Percentiles rank a stretch among this genome's conserved stretches.
phyloP scores from a whole-genome alignment of 2,797 vertebrate species.

The Otus scops region DNA sequence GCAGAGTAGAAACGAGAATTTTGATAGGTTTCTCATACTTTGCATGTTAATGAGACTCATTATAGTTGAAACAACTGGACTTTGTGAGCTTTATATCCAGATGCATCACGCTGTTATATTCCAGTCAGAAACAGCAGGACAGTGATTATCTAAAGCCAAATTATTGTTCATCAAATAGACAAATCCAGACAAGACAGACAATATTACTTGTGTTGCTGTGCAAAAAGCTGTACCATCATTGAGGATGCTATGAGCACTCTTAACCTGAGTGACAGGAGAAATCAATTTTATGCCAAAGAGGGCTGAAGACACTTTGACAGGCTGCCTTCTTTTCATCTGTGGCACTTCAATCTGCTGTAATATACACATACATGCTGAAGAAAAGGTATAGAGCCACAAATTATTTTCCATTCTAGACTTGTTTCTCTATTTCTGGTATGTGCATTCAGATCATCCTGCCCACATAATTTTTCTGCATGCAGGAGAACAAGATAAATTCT shows the following conservation, averaged over 20 bases:
- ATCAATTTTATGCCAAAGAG: slow-evolving; percentile 8
- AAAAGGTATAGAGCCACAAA: background rate
- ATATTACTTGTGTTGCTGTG: background rate
- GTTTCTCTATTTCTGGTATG: background rate
- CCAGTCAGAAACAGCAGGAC: background rate
- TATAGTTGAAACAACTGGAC: background rate
- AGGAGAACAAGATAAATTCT: background rate
- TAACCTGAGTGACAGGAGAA: background rate
- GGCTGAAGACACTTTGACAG: background rate
- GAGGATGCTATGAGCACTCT: background rate
- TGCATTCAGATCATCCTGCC: background rate
- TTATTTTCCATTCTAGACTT: background rate
- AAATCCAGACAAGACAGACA: background rate
- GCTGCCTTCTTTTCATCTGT: background rate
- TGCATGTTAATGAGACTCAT: background rate
- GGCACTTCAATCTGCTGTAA: background rate
- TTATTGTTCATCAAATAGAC: background rate
- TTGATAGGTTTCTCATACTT: background rate
- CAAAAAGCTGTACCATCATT: background rate
- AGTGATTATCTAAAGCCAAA: background rate
- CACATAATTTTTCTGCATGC: background rate
- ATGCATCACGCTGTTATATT: background rate
- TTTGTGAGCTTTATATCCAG: background rate
- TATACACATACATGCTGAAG: background rate
- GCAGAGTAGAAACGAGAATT: background rate